A percentile compares a stretch with the other conserved stretches of the same genome.
phyloP scores from a whole-genome alignment of 2,797 vertebrate species.

The Argya squamiceps region DNA sequence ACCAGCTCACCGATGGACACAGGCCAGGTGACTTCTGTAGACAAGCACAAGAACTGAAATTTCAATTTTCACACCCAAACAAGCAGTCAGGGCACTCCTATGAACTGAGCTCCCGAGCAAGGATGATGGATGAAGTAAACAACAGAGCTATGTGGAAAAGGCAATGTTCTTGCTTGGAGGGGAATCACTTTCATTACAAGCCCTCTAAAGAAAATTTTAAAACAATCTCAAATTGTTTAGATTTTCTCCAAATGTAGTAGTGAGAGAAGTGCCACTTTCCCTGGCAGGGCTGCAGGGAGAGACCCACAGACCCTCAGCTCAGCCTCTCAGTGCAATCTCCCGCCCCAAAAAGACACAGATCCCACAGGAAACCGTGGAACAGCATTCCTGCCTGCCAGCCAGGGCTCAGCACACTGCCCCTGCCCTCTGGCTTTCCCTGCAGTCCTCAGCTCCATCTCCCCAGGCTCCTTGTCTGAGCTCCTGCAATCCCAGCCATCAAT shows the following conservation, averaged over 20 bases:
- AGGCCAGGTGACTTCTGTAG: neutral
- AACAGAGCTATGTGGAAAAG: neutral
- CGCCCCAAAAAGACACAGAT: neutral
- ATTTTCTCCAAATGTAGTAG: neutral
- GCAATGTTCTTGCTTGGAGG: neutral
- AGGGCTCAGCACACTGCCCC: accelerated
- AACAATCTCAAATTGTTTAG: neutral
- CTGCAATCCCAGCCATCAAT: neutral
- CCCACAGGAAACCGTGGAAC: accelerated
- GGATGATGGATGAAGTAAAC: conserved; percentile 42
- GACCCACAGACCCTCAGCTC: neutral
- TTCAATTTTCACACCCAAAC: conserved; percentile 1
- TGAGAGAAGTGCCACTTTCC: neutral
- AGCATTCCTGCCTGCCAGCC: neutral
- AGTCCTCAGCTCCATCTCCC: accelerated
- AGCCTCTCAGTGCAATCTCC: neutral
- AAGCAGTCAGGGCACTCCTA: neutral
- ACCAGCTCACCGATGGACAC: neutral
- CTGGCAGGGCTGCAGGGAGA: neutral
- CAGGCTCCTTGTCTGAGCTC: neutral
- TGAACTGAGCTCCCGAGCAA: neutral
- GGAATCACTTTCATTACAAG: neutral
- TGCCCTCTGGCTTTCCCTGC: neutral
- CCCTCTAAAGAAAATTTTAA: neutral
- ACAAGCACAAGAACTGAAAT: neutral